phyloP scores from a whole-genome alignment of 2,113 vertebrate species.

The Tylochromis polylepis region DNA sequence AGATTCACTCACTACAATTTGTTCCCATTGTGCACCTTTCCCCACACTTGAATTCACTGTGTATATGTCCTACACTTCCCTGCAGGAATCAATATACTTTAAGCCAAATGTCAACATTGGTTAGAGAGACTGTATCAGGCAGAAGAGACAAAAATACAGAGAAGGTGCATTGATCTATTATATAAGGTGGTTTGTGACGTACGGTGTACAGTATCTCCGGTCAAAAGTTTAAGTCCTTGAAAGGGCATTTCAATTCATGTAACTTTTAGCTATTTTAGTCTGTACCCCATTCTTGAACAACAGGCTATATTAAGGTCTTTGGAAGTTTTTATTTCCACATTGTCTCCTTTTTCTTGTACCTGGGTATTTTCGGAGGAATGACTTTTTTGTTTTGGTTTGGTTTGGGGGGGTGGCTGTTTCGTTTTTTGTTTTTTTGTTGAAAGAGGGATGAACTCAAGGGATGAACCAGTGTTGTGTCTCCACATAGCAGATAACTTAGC shows the following conservation, averaged over 20 bases:
- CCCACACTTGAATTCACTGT: neutral
- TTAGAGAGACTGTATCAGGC: slow-evolving; percentile 26
- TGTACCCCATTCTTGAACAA: neutral
- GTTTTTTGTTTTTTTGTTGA: too few species aligned
- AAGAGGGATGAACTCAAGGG: too few species aligned
- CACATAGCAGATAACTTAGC: too few species aligned
- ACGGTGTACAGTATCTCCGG: slow-evolving; percentile 28
- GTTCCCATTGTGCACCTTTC: slow-evolving; percentile 12
- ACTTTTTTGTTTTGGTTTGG: neutral
- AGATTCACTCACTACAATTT: neutral
- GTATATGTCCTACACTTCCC: slow-evolving; percentile 15
- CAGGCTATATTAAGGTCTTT: neutral
- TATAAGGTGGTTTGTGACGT: slow-evolving; percentile 59
- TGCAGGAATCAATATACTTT: slow-evolving; percentile 51
- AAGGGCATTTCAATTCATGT: slow-evolving; percentile 60
- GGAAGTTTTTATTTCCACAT: neutral
- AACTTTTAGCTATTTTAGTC: neutral
- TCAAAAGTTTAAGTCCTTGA: slow-evolving; percentile 51
- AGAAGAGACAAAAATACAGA: slow-evolving; percentile 39
- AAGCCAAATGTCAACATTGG: slow-evolving; percentile 62
- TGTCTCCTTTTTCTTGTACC: neutral
- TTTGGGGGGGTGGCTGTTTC: neutral
- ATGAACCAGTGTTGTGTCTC: too few species aligned
- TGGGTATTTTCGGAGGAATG: neutral
- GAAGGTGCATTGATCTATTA: slow-evolving; percentile 56